Evolutionary conservation across 2,113 vertebrate species (phyloP).

Genomic region (Gadus chalcogrammus): DNA sequence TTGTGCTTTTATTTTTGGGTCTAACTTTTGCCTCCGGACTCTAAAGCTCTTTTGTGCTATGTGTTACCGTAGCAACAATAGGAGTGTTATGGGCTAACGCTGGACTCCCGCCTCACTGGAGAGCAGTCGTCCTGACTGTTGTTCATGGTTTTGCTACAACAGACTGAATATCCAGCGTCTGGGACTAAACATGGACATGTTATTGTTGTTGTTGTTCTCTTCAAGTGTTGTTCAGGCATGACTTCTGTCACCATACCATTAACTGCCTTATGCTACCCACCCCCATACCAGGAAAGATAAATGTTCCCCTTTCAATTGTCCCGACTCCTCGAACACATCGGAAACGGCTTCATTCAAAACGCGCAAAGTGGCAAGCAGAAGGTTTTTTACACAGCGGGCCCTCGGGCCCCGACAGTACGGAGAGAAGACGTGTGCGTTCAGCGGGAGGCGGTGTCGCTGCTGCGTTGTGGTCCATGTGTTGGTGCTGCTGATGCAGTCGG

Average conservation of each 20-base stretch:
- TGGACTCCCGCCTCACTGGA: constrained; percentile 33
- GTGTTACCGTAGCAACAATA: constrained; percentile 50
- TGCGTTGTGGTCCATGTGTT: no score
- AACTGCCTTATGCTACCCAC: constrained; percentile 59
- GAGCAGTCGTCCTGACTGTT: constrained; percentile 41
- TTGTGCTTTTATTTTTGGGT: constrained; percentile 48
- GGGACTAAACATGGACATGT: constrained; percentile 31
- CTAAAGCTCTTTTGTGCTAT: constrained; percentile 44
- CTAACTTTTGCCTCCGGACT: constrained; percentile 49
- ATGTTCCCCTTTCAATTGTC: no score
- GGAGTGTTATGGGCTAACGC: constrained; percentile 46
- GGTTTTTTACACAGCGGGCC: constrained; percentile 14
- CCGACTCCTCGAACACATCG: no score
- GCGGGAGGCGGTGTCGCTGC: not conserved
- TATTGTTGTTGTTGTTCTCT: constrained; percentile 22
- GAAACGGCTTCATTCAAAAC: not conserved
- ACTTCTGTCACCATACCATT: constrained; percentile 62
- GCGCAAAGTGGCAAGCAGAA: not conserved
- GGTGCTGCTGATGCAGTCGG: not conserved
- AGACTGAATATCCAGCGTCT: constrained; percentile 34
- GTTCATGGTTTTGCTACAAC: constrained; percentile 43
- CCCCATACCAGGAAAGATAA: constrained; percentile 18
- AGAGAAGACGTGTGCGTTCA: constrained; percentile 7
- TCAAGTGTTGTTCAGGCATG: constrained; percentile 46
- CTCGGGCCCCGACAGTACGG: constrained; percentile 16